These are phyloP conservation scores for Pectinophora gossypiella DNA, from an alignment of 1,140 invertebrate genomes.

Conservation along the genomic window DNA sequence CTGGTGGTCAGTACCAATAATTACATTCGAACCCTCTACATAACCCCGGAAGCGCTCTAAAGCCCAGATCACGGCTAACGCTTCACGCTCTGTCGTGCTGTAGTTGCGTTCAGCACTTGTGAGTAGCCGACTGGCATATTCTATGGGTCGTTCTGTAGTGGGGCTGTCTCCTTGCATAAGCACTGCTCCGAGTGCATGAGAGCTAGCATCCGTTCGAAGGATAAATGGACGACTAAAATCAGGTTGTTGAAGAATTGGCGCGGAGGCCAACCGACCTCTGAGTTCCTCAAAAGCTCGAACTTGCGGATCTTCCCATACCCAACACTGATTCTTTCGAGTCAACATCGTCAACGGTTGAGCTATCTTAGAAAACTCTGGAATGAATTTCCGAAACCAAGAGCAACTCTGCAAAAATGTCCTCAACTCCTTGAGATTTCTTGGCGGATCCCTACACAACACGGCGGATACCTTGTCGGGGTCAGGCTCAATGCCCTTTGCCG, in stretches of 20 bases:
- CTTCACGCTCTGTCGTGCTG: constrained; percentile 54
- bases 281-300: constrained; percentile 24
- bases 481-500: constrained; percentile 32
- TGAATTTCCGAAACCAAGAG: constrained; percentile 61
- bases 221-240: constrained; percentile 30
- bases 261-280: constrained; percentile 20
- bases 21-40: constrained; percentile 26
- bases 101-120: constrained; percentile 62
- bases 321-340: constrained; percentile 35
- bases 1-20: constrained; percentile 50
- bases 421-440: constrained; percentile 35
- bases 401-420: constrained; percentile 35
- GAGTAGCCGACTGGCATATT: constrained; percentile 53
- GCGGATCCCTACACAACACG: constrained; percentile 27
- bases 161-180: constrained; percentile 19
- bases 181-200: constrained; percentile 43
- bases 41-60: constrained; percentile 50
- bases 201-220: constrained; percentile 38
- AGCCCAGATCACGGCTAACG: constrained; percentile 45
- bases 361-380: constrained; percentile 45
- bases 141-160: constrained; percentile 14
- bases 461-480: constrained; percentile 40
- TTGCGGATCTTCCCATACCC: constrained; percentile 27
- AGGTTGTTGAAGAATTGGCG: constrained; percentile 31
- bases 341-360: constrained; percentile 50